Percentiles rank a stretch among this genome's conserved stretches.
These are phyloP conservation scores for Eudasyphora cyanicolor DNA, from an alignment of 2,888 invertebrate species.

Conservation along the genomic window DNA sequence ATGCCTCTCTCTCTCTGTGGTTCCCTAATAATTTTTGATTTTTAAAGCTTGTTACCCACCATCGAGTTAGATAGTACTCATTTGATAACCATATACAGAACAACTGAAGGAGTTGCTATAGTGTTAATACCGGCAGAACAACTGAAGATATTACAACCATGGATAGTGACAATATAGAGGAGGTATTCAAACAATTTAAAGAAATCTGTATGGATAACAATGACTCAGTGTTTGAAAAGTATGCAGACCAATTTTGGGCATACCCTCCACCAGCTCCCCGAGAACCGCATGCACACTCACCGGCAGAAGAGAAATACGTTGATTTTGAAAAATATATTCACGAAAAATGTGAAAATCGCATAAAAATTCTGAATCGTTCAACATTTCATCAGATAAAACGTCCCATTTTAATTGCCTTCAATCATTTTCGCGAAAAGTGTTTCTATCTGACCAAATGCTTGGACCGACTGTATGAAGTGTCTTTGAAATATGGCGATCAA, in stretches of 20 bases:
- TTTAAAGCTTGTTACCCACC: too few relatives aligned
- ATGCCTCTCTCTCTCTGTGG: conserved; percentile 34
- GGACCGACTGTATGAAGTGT: conserved; percentile 36
- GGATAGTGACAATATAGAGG: neutral
- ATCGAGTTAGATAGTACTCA: too few relatives aligned
- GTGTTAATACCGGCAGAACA: neutral
- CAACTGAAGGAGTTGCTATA: neutral
- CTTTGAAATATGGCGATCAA: conserved; percentile 42
- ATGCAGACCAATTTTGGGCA: neutral
- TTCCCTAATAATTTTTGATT: conserved; percentile 18
- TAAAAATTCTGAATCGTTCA: conserved; percentile 8
- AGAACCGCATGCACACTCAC: neutral
- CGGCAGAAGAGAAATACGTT: neutral
- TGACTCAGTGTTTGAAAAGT: neutral
- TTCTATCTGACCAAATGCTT: conserved; percentile 41
- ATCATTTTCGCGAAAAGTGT: conserved; percentile 59
- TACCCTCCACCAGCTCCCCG: conserved; percentile 3
- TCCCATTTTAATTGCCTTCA: conserved; percentile 32
- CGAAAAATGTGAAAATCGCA: conserved; percentile 17
- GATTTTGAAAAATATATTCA: conserved; percentile 31
- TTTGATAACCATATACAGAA: too few relatives aligned
- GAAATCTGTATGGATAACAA: conserved; percentile 15
- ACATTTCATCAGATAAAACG: conserved; percentile 21
- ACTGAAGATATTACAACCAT: conserved; percentile 18
- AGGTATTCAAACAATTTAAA: neutral